Conservation (phyloP, 2,797 vertebrate species). For the Anguilla megastoma region DNA sequence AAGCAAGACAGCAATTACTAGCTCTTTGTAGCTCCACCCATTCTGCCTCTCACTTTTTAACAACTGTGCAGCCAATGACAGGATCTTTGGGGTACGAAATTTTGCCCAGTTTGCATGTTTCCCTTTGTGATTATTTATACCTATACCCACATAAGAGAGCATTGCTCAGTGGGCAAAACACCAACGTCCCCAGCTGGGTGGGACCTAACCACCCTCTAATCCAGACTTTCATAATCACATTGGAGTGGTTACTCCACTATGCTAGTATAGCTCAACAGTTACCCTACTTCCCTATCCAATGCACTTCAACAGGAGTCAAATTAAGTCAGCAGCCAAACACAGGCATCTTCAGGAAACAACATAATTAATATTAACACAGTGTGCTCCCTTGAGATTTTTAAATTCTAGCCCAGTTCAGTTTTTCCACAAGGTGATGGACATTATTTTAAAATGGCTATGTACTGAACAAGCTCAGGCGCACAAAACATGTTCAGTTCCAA, state of each 20-base stretch:
- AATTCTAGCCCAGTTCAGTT: slow-evolving; percentile 45
- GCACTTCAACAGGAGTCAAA: neutral
- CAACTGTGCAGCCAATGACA: neutral
- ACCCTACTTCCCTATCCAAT: neutral
- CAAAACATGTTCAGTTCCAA: neutral
- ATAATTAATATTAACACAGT: slow-evolving; percentile 57
- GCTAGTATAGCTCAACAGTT: neutral
- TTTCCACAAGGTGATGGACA: slow-evolving; percentile 50
- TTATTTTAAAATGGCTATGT: slow-evolving; percentile 38
- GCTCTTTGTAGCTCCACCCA: neutral
- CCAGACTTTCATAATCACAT: neutral
- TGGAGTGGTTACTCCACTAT: neutral
- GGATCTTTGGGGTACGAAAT: neutral
- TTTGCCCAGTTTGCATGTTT: neutral
- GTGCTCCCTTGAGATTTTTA: slow-evolving; percentile 49
- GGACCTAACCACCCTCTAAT: neutral
- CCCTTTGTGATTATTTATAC: neutral
- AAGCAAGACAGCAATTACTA: neutral
- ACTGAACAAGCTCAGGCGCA: slow-evolving; percentile 47
- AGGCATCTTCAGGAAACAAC: slow-evolving; percentile 40
- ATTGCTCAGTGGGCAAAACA: neutral
- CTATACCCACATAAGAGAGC: neutral
- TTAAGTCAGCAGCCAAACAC: slow-evolving; percentile 31
- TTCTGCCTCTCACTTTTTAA: neutral
- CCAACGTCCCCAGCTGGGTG: neutral